Evolutionary conservation across 2,113 vertebrate species (phyloP).

Genomic region (Thermophis baileyi): DNA sequence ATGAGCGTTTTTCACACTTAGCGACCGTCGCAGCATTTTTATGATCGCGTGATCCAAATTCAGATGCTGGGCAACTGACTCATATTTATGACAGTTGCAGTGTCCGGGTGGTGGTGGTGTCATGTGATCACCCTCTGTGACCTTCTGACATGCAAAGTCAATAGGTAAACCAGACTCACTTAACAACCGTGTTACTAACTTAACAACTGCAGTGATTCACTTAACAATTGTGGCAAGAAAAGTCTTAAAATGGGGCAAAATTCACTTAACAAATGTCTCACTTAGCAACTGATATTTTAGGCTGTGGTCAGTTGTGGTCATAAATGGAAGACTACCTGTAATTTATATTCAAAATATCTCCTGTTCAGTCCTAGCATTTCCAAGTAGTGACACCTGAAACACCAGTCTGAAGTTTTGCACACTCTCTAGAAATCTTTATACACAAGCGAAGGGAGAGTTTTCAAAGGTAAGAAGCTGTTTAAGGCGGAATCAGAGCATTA

Average conservation of each 20-base stretch:
- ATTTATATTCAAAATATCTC: not conserved
- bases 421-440: not conserved
- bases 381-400: not conserved
- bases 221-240: not conserved
- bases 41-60: not conserved
- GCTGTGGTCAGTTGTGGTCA: not conserved
- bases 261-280: not conserved
- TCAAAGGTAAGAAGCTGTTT: not conserved
- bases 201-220: not conserved
- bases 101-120: not conserved
- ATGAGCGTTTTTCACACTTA: not conserved
- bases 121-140: not conserved
- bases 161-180: too few relatives aligned
- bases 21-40: not conserved
- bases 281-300: not conserved
- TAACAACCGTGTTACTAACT: not conserved
- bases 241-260: not conserved
- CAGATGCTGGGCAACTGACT: too few relatives aligned
- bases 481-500: not conserved
- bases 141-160: not conserved
- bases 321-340: not conserved
- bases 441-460: not conserved
- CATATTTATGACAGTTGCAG: not conserved
- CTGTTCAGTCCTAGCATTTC: not conserved
- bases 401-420: not conserved